These are phyloP conservation scores for Drosophila santomea DNA, from an alignment of 1,140 invertebrate species.

Conservation along the genomic window DNA sequence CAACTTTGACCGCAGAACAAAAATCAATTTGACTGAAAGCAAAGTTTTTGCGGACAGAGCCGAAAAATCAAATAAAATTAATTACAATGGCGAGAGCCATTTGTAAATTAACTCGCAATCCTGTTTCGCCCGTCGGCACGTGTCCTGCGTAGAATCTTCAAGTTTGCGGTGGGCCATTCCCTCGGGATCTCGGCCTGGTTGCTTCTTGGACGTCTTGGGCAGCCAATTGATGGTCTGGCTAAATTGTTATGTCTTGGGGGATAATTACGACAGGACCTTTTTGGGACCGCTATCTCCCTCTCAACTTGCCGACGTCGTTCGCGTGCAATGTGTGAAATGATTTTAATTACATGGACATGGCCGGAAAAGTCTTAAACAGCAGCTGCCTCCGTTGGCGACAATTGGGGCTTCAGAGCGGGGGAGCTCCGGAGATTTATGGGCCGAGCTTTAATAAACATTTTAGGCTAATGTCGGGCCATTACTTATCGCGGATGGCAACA, in stretches of 20 bases:
- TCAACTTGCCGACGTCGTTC: constrained; percentile 69
- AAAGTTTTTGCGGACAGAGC: constrained; percentile 60
- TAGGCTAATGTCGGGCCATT: constrained; percentile 74
- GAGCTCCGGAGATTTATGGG: constrained; percentile 57
- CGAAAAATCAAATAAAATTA: constrained; percentile 80
- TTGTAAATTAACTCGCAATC: constrained; percentile 76
- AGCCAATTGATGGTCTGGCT: constrained; percentile 75
- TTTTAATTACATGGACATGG: constrained; percentile 71
- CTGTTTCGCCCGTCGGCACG: constrained; percentile 45
- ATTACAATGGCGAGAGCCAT: constrained; percentile 71
- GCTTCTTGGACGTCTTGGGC: constrained; percentile 41
- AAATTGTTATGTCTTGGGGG: constrained; percentile 83
- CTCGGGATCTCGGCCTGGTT: constrained; percentile 12
- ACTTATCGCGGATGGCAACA: constrained; percentile 62
- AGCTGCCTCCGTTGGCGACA: constrained; percentile 60
- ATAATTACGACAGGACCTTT: constrained; percentile 76
- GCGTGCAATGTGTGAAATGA: constrained; percentile 78
- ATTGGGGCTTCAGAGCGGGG: constrained; percentile 22
- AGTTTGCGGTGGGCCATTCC: constrained; percentile 34
- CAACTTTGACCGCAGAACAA: constrained; percentile 49
- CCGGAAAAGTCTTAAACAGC: constrained; percentile 32
- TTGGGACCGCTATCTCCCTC: constrained; percentile 15
- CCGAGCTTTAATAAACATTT: constrained; percentile 76
- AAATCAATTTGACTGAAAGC: constrained; percentile 79
- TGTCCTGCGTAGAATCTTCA: constrained; percentile 58